A percentile compares a stretch with the other conserved stretches of the same genome.
phyloP scores from a whole-genome alignment of 2,888 invertebrate species.

The Cinara cedri region DNA sequence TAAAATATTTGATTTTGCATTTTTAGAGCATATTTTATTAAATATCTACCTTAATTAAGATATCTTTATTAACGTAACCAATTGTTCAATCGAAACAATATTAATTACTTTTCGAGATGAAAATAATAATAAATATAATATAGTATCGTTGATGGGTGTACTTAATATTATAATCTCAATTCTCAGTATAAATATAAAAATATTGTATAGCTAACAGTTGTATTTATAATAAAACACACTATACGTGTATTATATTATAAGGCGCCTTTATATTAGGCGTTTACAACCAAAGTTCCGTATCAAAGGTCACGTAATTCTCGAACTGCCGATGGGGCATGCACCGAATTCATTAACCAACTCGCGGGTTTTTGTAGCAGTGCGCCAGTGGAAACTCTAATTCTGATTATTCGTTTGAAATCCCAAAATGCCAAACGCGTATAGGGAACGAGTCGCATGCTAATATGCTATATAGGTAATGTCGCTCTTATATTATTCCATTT shows the following conservation, averaged over 20 bases:
- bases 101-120: no score
- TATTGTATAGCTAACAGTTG: no score
- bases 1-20: no score
- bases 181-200: no score
- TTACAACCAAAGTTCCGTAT: constrained; percentile 36
- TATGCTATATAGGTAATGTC: not conserved
- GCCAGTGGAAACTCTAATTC: constrained; percentile 3
- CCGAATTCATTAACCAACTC: constrained; percentile 43
- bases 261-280: not conserved
- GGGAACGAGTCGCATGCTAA: constrained; percentile 43
- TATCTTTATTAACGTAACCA: no score
- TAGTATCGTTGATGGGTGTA: no score
- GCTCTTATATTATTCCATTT: constrained; percentile 14
- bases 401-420: constrained; percentile 37
- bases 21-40: no score
- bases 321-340: constrained; percentile 31
- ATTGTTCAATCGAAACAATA: no score
- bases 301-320: constrained; percentile 39
- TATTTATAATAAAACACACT: not conserved
- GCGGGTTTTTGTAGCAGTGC: not conserved
- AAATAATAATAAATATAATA: no score
- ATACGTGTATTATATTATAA: not conserved
- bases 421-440: constrained; percentile 31
- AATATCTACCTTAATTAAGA: no score
- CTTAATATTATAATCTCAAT: no score